Base-by-base conservation (phyloP, 2,888 invertebrate genomes). In the Lithosia quadra region DNA sequence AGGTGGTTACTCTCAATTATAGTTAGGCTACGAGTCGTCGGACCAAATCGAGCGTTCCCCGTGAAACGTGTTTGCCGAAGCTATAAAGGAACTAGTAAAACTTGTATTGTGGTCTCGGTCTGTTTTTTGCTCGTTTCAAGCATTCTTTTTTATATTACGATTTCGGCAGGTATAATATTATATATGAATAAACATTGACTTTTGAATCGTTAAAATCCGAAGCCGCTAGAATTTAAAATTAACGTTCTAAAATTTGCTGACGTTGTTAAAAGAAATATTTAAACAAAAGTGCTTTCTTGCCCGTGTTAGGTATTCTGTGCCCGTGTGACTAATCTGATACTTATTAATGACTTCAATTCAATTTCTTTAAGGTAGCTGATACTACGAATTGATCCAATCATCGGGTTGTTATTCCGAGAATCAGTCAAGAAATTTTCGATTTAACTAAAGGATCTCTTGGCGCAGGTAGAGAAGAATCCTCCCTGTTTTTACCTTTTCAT, bases 31-130 rank as follows among this genome's bases (percentile, higher is more conserved):
- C 80, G 83, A 79, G 82, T 85, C 84, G 80, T 78, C 87, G 86
- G 82, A 87, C 85, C 85, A 85, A 90, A 88, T 90, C 90, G 90
- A 89, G 88, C 88, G 88, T 90, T 89, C 89, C 82, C 84, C 83
- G 83, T 84, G 88, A 88, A 91, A 90, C 91, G 89, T 90, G 88
- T 90, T 90, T 88, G 86, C 86, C 81, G 85, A 89, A 89, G 89
- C 88, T 84, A 90, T 90, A 91, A 90, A 91, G 86, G 84, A 89
- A 89, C 89, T 90, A 90, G 91, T 89, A 88, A 88, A 90, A 91
- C 91, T 89, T 85, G 90, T 88, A 87, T 85, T 85, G 82, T 87
- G 86, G 83, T 88, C 82, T 86, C 77, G 73, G 80, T 84, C 86
- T 82, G 71, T 89, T 88, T 89, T 89, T 89, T 86, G 79, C 78